A percentile compares a stretch with the other conserved stretches of the same genome.
These are phyloP conservation scores for Peromyscus attwateri DNA, from an alignment of 2,797 vertebrate genomes.

Conservation along the genomic window DNA sequence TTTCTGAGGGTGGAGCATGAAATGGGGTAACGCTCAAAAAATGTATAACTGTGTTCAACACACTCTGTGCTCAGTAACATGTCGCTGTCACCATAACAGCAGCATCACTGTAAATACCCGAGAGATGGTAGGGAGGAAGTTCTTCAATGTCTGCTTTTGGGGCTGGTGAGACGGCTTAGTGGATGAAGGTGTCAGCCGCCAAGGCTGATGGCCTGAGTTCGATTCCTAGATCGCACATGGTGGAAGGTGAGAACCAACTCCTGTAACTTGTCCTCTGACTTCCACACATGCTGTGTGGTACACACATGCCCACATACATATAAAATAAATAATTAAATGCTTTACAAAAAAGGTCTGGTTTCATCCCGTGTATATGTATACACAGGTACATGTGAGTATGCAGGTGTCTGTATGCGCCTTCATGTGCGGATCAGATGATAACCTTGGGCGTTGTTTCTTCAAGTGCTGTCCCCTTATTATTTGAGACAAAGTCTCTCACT, in stretches of 20 bases:
- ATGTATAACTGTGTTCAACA: too few species aligned
- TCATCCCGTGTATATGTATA: neutral
- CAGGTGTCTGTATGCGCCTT: neutral
- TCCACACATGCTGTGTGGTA: neutral
- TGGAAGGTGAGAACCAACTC: neutral
- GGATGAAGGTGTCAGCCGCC: neutral
- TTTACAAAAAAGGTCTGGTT: neutral
- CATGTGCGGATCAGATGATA: neutral
- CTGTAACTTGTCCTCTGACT: neutral
- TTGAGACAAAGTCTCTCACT: neutral
- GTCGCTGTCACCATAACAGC: neutral
- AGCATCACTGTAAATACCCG: neutral
- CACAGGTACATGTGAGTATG: neutral
- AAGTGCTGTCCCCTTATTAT: neutral
- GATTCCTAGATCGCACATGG: too few species aligned
- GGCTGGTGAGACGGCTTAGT: neutral
- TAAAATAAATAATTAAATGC: neutral
- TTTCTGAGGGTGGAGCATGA: neutral
- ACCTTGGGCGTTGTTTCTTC: neutral
- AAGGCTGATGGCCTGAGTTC: neutral
- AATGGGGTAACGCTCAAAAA: neutral
- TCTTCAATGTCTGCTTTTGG: neutral
- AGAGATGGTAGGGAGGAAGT: neutral
- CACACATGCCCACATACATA: neutral
- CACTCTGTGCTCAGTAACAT: neutral